Base-by-base conservation (phyloP, 92 coral and sea anemone genomes). In the Umimayanthus chanpuru region DNA sequence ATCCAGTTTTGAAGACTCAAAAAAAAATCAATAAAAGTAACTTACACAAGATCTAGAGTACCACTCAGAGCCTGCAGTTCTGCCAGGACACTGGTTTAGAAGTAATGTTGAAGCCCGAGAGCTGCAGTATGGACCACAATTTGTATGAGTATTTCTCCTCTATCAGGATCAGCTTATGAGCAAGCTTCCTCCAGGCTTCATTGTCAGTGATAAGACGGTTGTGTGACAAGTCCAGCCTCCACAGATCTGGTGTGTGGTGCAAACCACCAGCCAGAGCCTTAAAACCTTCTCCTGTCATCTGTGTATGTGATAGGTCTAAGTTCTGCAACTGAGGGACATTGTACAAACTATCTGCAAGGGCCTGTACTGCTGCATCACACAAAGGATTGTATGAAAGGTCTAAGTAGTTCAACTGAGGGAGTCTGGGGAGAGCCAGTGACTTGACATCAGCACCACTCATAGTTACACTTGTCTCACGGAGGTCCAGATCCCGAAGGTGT, bases 291-390 rank as follows among this genome's bases (percentile, higher is more conserved):
- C 55, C 80, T 76, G 80, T 39, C 80, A 76, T 76, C 3, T 76
- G 80, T 76, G 80, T 39, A 18, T 16, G 2, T 40, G 80, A 39
- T 41, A 76, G 56, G 30, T 4, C 0, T 29, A 76, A 23, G 9
- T 12, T 2, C 56, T n/a, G n/a, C 80, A 76, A 21, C 29, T 14
- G 73, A 14, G 73, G 73, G 8, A 66, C n/a, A 66, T 66, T 66
- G 73, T 23, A 66, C 73, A 66, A 8, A 66, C 73, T 14, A 28
- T 4, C 25, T 21, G 26, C 73, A 10, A 66, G 73, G 25, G 73
- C 29, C 73, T 66, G 28, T 5, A 76, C 80, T 76, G 80, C 80
- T 76, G 53, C 58, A 76, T 40, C 84, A 80, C 84, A 80, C 84
- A 80, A 26, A 11, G 47, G 36, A 21, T 80, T 80, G 8, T 15